phyloP scores from a whole-genome alignment of 2,797 vertebrate species.

The Lepus townsendii region DNA sequence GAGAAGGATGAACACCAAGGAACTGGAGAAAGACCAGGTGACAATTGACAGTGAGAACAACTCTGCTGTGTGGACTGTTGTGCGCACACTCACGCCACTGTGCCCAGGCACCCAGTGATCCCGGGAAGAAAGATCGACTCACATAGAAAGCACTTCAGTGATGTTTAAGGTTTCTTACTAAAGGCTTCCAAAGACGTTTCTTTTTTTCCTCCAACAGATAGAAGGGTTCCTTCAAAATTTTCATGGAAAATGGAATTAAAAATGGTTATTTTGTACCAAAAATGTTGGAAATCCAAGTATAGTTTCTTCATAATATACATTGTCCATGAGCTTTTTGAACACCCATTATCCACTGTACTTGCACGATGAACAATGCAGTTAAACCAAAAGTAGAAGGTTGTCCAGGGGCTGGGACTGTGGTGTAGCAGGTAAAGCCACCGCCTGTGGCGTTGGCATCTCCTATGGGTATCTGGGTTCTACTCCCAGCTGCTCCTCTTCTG shows the following conservation, averaged over 20 bases:
- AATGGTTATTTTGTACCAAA: too few relatives aligned
- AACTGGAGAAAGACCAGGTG: background rate
- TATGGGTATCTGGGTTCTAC: too few relatives aligned
- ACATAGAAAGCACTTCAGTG: too few relatives aligned
- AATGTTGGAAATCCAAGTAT: too few relatives aligned
- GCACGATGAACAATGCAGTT: background rate
- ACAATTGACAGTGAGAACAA: background rate
- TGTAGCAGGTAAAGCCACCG: too few relatives aligned
- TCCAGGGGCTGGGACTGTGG: background rate
- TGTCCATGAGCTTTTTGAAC: too few relatives aligned
- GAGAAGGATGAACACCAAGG: background rate
- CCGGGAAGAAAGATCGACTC: constrained; percentile 3
- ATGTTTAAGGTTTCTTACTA: background rate
- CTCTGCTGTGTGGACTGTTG: background rate
- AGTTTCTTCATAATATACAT: too few relatives aligned
- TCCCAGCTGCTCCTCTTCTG: too few relatives aligned
- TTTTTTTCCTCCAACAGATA: background rate
- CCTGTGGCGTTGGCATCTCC: too few relatives aligned
- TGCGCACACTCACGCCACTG: background rate
- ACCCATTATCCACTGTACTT: background rate
- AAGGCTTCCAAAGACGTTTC: constrained; percentile 2
- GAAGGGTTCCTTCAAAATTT: background rate
- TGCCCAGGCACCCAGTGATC: background rate
- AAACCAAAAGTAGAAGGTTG: constrained; percentile 48
- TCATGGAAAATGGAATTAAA: too few relatives aligned